Base-by-base conservation (phyloP, 64 coral and sea anemone species). In the Cladopsammia gracilis region DNA sequence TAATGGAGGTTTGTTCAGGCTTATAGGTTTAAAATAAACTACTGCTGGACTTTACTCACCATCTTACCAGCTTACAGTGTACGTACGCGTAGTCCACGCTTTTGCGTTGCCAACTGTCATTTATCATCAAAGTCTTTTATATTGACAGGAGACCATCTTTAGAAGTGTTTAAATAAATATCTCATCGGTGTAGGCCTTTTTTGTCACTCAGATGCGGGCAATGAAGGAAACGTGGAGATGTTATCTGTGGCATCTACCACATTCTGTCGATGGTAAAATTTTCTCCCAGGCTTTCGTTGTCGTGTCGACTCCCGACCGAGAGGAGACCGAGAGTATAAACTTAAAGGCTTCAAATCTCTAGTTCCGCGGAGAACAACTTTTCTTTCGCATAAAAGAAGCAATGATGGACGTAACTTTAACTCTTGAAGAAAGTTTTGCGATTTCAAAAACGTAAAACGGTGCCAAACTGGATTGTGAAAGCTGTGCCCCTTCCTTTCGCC, bases 401-500 rank as follows among this genome's bases (percentile, higher is more conserved):
- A 67, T 20, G 1, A 11, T 50, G 11, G n/a, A 48, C 3, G 6
- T 83, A 11, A 9, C 18, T 10, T 83, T 18, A 12, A 48, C 9
- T 14, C 6, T 68, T 3, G 62, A 69, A 22, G 0, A n/a, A 75
- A 75, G 15, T 19, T n/a, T 4, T 34, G 18, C 66, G 11, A n/a
- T 46, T 52, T 82, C n/a, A 67, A 20, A 44, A 84, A 22, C 24
- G 25, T 49, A 24, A 84, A 84, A 84, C 42, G 19, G 53, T 10
- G 7, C 16, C 20, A 50, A 51, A 47, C 80, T 8, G 61, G 43
- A 67, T 64, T 84, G 45, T 61, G 61, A 66, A 48, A 84, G 62
- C 60, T n/a, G 64, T 66, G 80, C 42, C 80, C 58, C 62, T 68
- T 50, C 62, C 64, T 84, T 22, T 59, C 49, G 80, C 80, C 80